These are phyloP conservation scores for Bubalus kerabau DNA, from an alignment of 2,113 vertebrate genomes.

Conservation along the genomic window DNA sequence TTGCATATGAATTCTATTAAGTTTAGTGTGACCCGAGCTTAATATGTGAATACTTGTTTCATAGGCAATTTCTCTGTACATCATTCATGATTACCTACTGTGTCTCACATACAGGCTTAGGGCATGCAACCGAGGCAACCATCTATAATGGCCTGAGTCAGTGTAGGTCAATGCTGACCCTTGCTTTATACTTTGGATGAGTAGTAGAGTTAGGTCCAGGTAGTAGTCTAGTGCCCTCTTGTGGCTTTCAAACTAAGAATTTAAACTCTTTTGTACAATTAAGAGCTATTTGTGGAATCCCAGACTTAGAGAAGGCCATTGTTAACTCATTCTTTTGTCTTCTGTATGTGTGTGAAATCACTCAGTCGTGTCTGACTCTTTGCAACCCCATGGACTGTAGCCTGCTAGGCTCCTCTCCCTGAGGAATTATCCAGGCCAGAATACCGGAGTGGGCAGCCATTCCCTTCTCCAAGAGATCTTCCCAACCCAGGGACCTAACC, in stretches of 20 bases:
- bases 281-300: background rate
- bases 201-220: constrained; percentile 28
- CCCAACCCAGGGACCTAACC: background rate
- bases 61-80: background rate
- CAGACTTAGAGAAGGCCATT: background rate
- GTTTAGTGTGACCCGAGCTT: background rate
- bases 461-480: background rate
- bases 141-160: background rate
- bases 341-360: background rate
- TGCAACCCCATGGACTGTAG: background rate
- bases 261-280: background rate
- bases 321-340: background rate
- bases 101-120: background rate
- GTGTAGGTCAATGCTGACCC: background rate
- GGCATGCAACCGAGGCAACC: background rate
- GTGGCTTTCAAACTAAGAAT: constrained; percentile 49
- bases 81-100: background rate
- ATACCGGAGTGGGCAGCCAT: background rate
- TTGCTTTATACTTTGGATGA: constrained; percentile 8
- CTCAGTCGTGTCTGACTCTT: background rate
- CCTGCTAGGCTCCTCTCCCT: background rate
- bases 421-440: background rate
- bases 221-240: constrained; percentile 75
- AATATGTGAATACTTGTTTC: constrained; percentile 9
- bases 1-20: background rate